Conservation (phyloP, 2,888 invertebrate genomes). For the Drosophila paramelanica region DNA sequence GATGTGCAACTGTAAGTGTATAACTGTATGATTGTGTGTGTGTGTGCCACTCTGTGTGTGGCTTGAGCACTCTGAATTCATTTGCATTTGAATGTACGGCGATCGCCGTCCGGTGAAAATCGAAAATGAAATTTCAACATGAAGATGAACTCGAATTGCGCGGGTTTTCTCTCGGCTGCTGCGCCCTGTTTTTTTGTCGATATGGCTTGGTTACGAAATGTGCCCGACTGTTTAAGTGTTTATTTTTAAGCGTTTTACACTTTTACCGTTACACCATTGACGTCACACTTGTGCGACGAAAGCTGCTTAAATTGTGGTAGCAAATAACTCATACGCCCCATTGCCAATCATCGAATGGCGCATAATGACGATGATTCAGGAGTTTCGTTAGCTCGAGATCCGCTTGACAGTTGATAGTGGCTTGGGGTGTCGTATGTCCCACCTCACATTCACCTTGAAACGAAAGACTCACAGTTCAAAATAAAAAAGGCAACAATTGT, state of each 20-base stretch:
- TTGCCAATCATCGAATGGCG: slow-evolving; percentile 17
- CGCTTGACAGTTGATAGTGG: slow-evolving; percentile 54
- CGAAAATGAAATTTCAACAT: slow-evolving; percentile 61
- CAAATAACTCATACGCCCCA: slow-evolving; percentile 68
- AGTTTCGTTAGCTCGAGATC: slow-evolving; percentile 65
- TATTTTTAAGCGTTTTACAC: slow-evolving; percentile 37
- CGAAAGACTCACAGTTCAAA: slow-evolving; percentile 30
- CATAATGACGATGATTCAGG: slow-evolving; percentile 66
- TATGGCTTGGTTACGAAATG: slow-evolving; percentile 63
- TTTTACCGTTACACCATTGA: slow-evolving; percentile 69
- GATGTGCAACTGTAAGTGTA: slow-evolving; percentile 42
- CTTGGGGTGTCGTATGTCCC: slow-evolving; percentile 22
- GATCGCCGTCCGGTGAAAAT: slow-evolving; percentile 64
- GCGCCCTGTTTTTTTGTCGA: slow-evolving; percentile 41
- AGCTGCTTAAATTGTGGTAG: slow-evolving; percentile 58
- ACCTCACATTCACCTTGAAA: slow-evolving; percentile 71
- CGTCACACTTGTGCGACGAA: slow-evolving; percentile 57
- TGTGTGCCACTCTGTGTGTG: slow-evolving; percentile 30
- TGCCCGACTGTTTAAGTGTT: slow-evolving; percentile 11
- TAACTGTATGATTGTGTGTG: slow-evolving; percentile 7
- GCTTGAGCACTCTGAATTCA: slow-evolving; percentile 40
- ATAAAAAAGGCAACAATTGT: slow-evolving; percentile 31
- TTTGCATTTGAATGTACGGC: slow-evolving; percentile 65
- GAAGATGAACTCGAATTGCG: slow-evolving; percentile 47
- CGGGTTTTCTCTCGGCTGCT: slow-evolving; percentile 61